phyloP scores from a whole-genome alignment of 2,113 vertebrate species.

The Morone saxatilis region DNA sequence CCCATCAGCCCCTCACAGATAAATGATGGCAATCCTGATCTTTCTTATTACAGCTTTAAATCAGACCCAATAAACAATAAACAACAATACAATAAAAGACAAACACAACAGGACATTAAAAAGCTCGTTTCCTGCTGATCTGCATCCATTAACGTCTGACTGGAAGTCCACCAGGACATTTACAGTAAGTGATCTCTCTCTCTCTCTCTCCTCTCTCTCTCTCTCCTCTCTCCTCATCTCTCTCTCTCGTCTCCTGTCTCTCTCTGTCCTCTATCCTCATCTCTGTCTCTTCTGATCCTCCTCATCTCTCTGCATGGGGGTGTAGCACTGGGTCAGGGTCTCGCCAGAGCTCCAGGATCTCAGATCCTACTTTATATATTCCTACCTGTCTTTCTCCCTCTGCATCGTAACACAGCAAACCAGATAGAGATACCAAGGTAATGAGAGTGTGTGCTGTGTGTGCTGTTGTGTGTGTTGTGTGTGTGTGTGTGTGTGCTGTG shows the following conservation, averaged over 20 bases:
- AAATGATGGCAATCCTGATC: neutral
- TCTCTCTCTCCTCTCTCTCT: neutral
- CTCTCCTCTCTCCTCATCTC: no score
- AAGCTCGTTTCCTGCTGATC: neutral
- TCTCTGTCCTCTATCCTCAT: no score
- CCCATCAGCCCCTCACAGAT: neutral
- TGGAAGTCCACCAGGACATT: slow-evolving; percentile 27
- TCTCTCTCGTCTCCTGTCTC: neutral
- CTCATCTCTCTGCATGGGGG: slow-evolving; percentile 9
- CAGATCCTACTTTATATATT: slow-evolving; percentile 72
- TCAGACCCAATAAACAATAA: slow-evolving; percentile 3
- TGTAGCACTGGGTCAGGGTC: slow-evolving; percentile 24
- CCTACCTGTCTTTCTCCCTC: slow-evolving; percentile 19
- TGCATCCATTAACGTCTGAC: slow-evolving; percentile 26
- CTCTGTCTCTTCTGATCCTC: no score
- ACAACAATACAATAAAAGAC: neutral
- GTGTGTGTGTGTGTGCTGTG: slow-evolving; percentile 16
- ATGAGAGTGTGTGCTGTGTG: neutral
- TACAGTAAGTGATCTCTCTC: slow-evolving; percentile 25
- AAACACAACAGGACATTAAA: neutral
- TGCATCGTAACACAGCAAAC: no score
- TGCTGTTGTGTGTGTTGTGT: slow-evolving; percentile 4
- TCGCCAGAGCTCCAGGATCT: slow-evolving; percentile 66
- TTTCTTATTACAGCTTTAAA: slow-evolving; percentile 3
- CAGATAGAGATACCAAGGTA: neutral